Base-by-base conservation (phyloP, 2,113 vertebrate species). In the Haemorhous mexicanus region DNA sequence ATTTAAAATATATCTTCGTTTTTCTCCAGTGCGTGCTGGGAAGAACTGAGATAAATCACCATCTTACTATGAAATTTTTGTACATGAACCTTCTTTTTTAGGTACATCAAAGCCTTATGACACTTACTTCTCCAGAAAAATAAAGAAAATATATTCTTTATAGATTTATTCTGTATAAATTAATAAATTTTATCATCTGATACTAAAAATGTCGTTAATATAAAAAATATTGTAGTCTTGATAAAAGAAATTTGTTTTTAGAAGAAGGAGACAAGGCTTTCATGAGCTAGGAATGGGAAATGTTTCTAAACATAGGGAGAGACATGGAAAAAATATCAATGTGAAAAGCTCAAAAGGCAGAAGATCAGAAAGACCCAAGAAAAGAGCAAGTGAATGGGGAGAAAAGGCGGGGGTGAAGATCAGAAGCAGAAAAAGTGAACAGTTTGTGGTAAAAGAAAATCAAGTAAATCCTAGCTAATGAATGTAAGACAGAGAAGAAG, bases 371-470 rank as follows among this genome's bases (percentile, higher is more conserved):
- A 58, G 11, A 90, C 44, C 46, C 55, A 77, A 73, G 68, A 92
- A 93, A 94, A 77, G 76, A 92, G n/a, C 53, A 90, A 84, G 50
- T 28, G 63, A 68, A 75, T 82, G 20, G 22, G 15, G 35, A 4
- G 24, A 7, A 33, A 23, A 13, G 12, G 3, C 0, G 2, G 7
- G 3, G 3, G 19, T 6, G 35, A 93, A 83, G 69, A 96, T 92
- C 82, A 93, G 87, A 95, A 93, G 46, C 26, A 92, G 32, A 37
- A 94, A 91, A 79, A 84, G 10, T 64, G 76, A 95, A 87, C 80
- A 95, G 61, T 85, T 89, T 95, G 22, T 69, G 44, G 53, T 61
- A 68, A 91, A 84, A 82, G n/a, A 43, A 87, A 89, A 97, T 75
- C 69, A 82, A 92, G 20, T 56, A 72, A 84, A 87, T 56, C 52